Conservation (phyloP, 2,888 invertebrate genomes). For the Caenorhabditis sp. region DNA sequence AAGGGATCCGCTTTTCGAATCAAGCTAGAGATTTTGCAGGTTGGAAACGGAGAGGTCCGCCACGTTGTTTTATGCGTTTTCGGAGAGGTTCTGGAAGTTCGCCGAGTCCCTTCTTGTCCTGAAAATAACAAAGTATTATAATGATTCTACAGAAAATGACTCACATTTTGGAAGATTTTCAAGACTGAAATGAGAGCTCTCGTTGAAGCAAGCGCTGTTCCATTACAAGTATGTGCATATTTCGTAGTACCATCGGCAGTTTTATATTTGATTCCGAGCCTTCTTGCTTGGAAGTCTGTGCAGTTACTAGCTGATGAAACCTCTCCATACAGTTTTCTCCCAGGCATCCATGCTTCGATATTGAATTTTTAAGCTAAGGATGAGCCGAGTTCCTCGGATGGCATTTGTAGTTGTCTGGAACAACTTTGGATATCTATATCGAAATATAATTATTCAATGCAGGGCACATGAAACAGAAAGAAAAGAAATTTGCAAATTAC, state of each 20-base stretch:
- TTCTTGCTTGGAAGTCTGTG: constrained; percentile 94
- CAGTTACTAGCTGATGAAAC: constrained; percentile 86
- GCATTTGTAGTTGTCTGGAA: constrained; percentile 92
- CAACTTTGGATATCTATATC: too few relatives aligned
- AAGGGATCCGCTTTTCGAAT: neutral
- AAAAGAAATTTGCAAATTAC: too few relatives aligned
- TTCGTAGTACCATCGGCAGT: constrained; percentile 63
- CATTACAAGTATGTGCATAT: constrained; percentile 80
- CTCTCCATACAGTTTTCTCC: constrained; percentile 89
- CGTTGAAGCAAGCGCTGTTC: constrained; percentile 80
- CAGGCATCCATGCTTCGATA: constrained; percentile 94
- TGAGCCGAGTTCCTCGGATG: constrained; percentile 93
- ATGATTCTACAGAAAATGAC: neutral
- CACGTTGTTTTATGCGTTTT: constrained; percentile 61
- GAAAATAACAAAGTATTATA: too few relatives aligned
- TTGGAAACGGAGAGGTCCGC: constrained; percentile 57
- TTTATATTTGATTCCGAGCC: constrained; percentile 85
- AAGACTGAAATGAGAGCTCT: constrained; percentile 80
- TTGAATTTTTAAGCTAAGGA: constrained; percentile 90
- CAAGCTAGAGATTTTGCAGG: constrained; percentile 54
- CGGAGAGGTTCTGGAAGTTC: constrained; percentile 68
- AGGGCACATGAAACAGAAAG: too few relatives aligned
- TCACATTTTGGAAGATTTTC: constrained; percentile 78
- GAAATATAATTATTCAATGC: too few relatives aligned
- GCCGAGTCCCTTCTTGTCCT: constrained; percentile 68